Conservation (phyloP, 2,113 vertebrate genomes). For the Corvus cornix region DNA sequence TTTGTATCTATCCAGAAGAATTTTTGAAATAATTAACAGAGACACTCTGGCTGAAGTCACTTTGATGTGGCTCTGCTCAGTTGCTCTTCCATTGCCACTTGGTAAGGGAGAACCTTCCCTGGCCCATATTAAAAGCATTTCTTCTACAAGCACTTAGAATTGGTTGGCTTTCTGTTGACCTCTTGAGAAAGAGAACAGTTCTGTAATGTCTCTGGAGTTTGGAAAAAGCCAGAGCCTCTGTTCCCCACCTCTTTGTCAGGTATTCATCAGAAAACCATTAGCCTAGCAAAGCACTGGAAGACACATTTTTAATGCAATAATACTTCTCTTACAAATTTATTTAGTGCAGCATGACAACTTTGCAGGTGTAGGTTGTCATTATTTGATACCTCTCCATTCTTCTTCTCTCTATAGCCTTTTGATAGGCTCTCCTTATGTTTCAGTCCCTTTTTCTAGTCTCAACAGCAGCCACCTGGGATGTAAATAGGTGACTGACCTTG, state of each 20-base stretch:
- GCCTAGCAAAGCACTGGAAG: not conserved
- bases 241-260: not conserved
- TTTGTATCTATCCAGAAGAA: not conserved
- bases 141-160: not conserved
- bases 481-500: not conserved
- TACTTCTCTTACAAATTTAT: not conserved
- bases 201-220: not conserved
- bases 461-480: not conserved
- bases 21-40: not conserved
- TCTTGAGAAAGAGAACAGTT: not conserved
- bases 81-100: not conserved
- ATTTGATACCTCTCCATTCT: constrained; percentile 28
- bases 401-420: not conserved
- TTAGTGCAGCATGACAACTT: not conserved
- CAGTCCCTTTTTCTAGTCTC: not conserved
- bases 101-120: not conserved
- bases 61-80: not conserved
- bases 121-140: not conserved
- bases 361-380: not conserved
- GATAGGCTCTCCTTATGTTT: constrained; percentile 26
- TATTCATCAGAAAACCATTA: not conserved
- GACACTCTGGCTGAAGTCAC: not conserved
- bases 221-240: not conserved
- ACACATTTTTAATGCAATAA: not conserved
- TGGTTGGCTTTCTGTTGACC: not conserved